phyloP scores from a whole-genome alignment of 37 sponge, comb jelly and placozoan species.

The Aplysina aerophoba region DNA sequence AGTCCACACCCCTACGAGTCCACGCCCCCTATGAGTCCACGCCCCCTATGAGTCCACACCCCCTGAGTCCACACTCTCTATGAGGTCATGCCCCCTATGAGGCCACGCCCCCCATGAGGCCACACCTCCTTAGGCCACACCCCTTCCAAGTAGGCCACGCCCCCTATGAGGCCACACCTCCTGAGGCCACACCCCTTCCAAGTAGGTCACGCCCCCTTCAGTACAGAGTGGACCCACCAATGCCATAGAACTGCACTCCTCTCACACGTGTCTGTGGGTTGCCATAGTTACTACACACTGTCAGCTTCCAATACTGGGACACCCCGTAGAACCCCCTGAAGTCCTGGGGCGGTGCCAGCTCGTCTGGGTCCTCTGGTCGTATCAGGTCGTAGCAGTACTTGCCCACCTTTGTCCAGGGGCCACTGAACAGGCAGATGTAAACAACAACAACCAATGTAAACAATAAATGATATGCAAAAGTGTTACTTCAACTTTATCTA shows the following conservation, averaged over 20 bases:
- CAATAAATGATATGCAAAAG: no score
- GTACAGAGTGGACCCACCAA: slow-evolving; percentile 62
- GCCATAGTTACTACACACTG: slow-evolving; percentile 79
- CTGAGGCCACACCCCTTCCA: no score
- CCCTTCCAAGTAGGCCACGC: no score
- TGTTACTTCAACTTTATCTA: no score
- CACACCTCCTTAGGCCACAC: no score
- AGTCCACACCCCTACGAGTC: no score
- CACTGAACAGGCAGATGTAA: slow-evolving; percentile 50
- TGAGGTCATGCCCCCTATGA: no score
- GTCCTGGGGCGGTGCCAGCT: slow-evolving; percentile 69
- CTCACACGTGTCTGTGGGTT: slow-evolving; percentile 51
- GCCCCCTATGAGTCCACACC: no score
- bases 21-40: no score
- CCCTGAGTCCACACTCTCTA: no score
- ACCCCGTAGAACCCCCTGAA: slow-evolving; percentile 81
- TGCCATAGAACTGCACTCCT: slow-evolving; percentile 83
- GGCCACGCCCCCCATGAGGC: no score
- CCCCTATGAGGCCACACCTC: no score
- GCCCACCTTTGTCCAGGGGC: slow-evolving; percentile 78
- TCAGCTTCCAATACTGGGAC: slow-evolving; percentile 72
- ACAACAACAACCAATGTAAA: slow-evolving; percentile 28
- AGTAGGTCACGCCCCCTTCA: neutral
- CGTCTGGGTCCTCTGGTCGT: slow-evolving; percentile 60
- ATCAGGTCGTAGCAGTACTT: slow-evolving; percentile 68